A percentile compares a stretch with the other conserved stretches of the same genome.
Evolutionary conservation across 2,113 vertebrate genomes (phyloP).

Genomic region (Misgurnus mizolepis): DNA sequence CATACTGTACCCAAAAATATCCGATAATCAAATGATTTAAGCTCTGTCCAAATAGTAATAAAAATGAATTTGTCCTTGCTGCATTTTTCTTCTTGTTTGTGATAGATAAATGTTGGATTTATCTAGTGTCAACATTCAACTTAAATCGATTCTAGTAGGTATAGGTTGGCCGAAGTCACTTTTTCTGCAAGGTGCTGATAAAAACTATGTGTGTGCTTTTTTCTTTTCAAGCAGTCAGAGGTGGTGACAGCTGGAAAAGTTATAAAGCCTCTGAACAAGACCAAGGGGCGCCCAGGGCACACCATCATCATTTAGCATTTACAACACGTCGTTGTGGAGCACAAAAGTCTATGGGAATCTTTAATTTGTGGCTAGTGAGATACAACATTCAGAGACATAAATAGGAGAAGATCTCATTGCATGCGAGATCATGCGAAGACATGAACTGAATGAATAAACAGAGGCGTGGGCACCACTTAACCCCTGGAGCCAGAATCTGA

Average conservation of each 20-base stretch:
- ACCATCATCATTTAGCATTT: conserved; percentile 66
- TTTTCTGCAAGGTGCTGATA: not conserved
- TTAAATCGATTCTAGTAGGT: not conserved
- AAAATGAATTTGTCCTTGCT: conserved; percentile 10
- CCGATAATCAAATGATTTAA: not conserved
- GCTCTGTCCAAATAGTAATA: not conserved
- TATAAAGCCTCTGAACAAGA: conserved; percentile 62
- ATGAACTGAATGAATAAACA: conserved; percentile 72
- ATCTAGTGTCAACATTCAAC: conserved; percentile 4
- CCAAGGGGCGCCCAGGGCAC: conserved; percentile 58
- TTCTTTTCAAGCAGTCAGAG: conserved; percentile 47
- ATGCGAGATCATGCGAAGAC: conserved; percentile 67
- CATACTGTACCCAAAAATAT: not conserved
- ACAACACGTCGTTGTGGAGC: conserved; percentile 68
- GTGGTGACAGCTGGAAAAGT: conserved; percentile 56
- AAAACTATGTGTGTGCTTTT: not conserved
- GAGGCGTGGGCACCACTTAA: conserved; percentile 67
- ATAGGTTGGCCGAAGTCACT: not conserved
- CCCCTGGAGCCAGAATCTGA: conserved; percentile 69
- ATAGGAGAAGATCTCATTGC: conserved; percentile 70
- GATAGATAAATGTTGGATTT: not conserved
- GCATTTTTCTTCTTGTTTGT: conserved; percentile 22
- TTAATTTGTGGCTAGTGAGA: conserved; percentile 75
- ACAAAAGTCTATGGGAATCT: conserved; percentile 73
- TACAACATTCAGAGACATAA: conserved; percentile 73